A percentile compares a stretch with the other conserved stretches of the same genome.
phyloP scores from a whole-genome alignment of 1,140 invertebrate species.

The Drosophila nasuta region DNA sequence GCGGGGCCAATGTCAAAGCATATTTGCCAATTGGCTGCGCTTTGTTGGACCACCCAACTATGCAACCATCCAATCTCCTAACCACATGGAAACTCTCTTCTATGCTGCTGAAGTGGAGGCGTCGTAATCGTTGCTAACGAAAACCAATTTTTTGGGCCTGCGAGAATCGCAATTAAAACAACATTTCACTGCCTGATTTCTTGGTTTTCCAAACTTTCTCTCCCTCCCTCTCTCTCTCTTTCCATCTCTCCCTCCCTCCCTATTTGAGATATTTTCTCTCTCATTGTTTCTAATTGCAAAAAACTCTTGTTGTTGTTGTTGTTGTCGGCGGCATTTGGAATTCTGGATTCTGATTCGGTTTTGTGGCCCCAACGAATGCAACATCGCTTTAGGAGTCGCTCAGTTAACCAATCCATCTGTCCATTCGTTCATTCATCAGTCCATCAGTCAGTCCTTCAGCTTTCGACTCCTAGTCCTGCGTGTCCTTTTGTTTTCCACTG shows the following conservation, averaged over 20 bases:
- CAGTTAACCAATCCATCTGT: neutral
- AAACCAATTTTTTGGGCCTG: conserved; percentile 7
- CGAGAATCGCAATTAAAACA: conserved; percentile 26
- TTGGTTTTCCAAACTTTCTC: conserved; percentile 1
- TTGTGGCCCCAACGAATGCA: neutral
- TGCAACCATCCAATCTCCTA: neutral
- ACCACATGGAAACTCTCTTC: neutral
- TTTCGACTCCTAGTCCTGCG: neutral
- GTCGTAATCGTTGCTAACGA: neutral
- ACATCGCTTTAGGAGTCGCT: conserved; percentile 9
- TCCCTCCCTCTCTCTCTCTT: neutral
- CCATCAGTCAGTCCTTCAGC: neutral
- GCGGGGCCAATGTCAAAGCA: conserved; percentile 33
- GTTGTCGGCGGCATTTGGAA: neutral
- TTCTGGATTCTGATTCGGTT: conserved; percentile 26
- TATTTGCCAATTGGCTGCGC: conserved; percentile 40
- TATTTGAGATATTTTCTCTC: neutral
- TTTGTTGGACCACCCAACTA: neutral
- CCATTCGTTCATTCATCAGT: too few species aligned
- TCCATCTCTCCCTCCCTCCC: neutral
- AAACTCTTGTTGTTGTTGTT: conserved; percentile 11
- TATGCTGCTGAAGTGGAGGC: neutral
- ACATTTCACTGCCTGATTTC: conserved; percentile 6
- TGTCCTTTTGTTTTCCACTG: conserved; percentile 33
- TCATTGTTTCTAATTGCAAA: conserved; percentile 3